Conservation (phyloP, 2,888 invertebrate genomes). For the Tetramorium bicarinatum region DNA sequence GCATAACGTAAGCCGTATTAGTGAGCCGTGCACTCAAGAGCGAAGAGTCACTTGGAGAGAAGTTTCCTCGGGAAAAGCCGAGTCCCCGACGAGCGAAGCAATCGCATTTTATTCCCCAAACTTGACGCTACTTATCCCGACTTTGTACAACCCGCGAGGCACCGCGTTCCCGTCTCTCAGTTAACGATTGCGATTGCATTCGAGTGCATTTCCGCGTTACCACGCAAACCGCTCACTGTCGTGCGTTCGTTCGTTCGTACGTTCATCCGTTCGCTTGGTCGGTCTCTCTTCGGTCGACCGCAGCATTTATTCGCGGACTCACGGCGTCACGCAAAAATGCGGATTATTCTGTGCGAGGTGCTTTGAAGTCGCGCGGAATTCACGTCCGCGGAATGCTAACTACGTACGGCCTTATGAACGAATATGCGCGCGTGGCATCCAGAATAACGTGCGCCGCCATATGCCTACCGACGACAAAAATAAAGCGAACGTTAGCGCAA, state of each 20-base stretch:
- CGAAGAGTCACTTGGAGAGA: slow-evolving; percentile 20
- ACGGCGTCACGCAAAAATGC: slow-evolving; percentile 30
- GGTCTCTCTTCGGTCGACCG: background rate
- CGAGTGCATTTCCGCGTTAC: slow-evolving; percentile 13
- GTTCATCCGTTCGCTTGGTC: background rate
- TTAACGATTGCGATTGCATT: slow-evolving; percentile 28
- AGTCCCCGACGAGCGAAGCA: background rate
- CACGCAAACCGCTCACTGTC: slow-evolving; percentile 5
- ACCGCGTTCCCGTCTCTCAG: background rate
- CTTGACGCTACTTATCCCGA: slow-evolving; percentile 13
- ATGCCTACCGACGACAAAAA: background rate
- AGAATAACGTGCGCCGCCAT: slow-evolving; percentile 37
- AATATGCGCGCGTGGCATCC: slow-evolving; percentile 57
- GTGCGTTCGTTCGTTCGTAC: background rate
- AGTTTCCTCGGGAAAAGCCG: slow-evolving; percentile 29
- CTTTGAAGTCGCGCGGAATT: slow-evolving; percentile 69
- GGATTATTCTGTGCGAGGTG: slow-evolving; percentile 28
- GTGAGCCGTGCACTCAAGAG: slow-evolving; percentile 4
- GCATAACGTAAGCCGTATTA: slow-evolving; percentile 27
- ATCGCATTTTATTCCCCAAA: slow-evolving; percentile 38
- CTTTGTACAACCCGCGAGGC: slow-evolving; percentile 13
- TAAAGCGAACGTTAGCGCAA: slow-evolving; percentile 14
- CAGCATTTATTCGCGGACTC: slow-evolving; percentile 38
- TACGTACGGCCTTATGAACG: slow-evolving; percentile 62
- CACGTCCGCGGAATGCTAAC: slow-evolving; percentile 56